Base-by-base conservation (phyloP, 2,888 invertebrate species). In the Nomada ferruginata region DNA sequence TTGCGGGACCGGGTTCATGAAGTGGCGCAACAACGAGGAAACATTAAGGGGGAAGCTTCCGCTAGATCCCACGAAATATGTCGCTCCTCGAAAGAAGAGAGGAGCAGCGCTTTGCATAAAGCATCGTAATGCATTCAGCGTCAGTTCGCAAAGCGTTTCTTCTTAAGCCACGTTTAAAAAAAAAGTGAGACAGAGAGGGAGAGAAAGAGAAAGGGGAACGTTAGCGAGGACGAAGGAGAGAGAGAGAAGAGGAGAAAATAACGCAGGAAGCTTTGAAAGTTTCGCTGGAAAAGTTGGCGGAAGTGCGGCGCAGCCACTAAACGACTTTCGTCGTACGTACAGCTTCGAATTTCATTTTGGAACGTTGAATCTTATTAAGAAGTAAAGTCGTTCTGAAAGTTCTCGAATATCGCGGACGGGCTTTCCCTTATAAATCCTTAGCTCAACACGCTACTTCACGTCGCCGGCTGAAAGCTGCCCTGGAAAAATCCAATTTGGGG, bases 341-440 rank as follows among this genome's bases (percentile, higher is more conserved):
- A 79, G 89, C 84, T 89, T 88, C 88, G 86, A 87, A 88, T 88
- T 88, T 88, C 89, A 89, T 88, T 89, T 88, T 87, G 84, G 84
- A 83, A 88, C 88, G 88, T 84, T 89, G 88, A 88, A 88, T 88
- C 88, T 88, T 87, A 88, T 89, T 88, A 88, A 88, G 88, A 89
- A 89, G 89, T 87, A 89, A 89, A 87, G 87, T 87, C 89, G 87
- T 87, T 89, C 66, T 65, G 79, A 82, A 88, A 88, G 80, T 88
- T 89, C 76, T 79, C 89, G 87, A 87, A 88, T 89, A 88, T 88
- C 84, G 83, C 83, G 81, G 60, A 79, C 72, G 71, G 79, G 79
- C 75, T 78, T 73, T 70, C 84, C 79, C 85, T 86, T 87, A 84
- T 87, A 89, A 89, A 87, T 89, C 87, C 79, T 75, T 68, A 64